phyloP scores from a whole-genome alignment of 2,888 invertebrate genomes.

The Drosophila barbarae region DNA sequence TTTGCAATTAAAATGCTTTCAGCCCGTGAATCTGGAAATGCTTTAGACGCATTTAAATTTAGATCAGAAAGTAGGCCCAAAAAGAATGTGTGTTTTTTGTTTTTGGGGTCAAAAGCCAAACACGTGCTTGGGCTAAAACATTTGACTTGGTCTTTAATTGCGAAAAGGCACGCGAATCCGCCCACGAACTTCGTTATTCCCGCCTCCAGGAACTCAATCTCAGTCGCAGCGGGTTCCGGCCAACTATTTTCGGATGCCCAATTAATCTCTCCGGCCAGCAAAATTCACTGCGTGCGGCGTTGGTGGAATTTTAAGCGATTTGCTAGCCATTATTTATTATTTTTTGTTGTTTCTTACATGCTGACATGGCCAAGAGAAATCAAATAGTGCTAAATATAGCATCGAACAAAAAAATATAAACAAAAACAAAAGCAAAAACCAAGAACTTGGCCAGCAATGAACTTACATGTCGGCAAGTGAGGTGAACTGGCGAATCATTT shows the following conservation, averaged over 20 bases:
- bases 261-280: constrained; percentile 55
- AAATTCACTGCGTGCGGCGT: constrained; percentile 29
- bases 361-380: constrained; percentile 25
- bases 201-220: constrained; percentile 35
- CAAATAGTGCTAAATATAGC: constrained; percentile 53
- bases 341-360: constrained; percentile 34
- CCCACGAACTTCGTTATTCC: constrained; percentile 23
- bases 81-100: constrained; percentile 3
- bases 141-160: constrained; percentile 52
- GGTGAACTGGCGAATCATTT: constrained; percentile 44
- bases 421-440: neutral
- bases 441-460: constrained; percentile 54
- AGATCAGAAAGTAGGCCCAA: neutral
- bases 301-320: constrained; percentile 69
- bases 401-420: neutral
- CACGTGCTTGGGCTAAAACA: constrained; percentile 34
- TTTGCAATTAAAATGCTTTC: constrained; percentile 44
- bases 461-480: constrained; percentile 43
- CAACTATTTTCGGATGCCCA: constrained; percentile 56
- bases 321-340: constrained; percentile 63
- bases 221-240: constrained; percentile 40
- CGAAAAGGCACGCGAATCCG: constrained; percentile 56
- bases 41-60: constrained; percentile 11
- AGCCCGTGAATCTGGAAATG: constrained; percentile 8
- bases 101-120: constrained; percentile 33